phyloP scores from a whole-genome alignment of 2,888 invertebrate species.

The Ophion costatus region DNA sequence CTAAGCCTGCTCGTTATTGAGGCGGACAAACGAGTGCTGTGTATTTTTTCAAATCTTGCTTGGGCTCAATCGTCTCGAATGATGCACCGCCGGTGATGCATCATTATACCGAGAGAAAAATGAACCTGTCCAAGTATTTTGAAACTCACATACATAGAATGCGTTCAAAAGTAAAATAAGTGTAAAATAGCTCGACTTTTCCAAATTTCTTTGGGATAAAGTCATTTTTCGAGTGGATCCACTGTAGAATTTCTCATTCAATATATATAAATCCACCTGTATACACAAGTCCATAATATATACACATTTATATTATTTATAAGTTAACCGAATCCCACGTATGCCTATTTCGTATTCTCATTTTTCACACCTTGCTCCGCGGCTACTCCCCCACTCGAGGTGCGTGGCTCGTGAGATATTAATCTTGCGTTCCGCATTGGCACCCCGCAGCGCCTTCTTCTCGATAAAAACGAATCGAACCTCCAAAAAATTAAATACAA shows the following conservation, averaged over 20 bases:
- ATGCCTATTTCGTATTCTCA: slow-evolving; percentile 68
- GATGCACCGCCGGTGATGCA: background rate
- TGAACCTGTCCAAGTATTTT: background rate
- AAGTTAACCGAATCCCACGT: slow-evolving; percentile 62
- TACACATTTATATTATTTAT: slow-evolving; percentile 57
- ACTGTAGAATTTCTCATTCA: slow-evolving; percentile 26
- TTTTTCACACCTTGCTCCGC: slow-evolving; percentile 69
- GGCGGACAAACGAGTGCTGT: background rate
- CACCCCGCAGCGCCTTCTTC: slow-evolving; percentile 65
- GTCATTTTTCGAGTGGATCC: slow-evolving; percentile 9
- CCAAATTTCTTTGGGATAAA: slow-evolving; percentile 21
- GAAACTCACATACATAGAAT: background rate
- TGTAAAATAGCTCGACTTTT: slow-evolving; percentile 27
- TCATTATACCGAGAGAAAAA: background rate
- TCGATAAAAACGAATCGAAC: slow-evolving; percentile 72
- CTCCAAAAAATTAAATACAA: slow-evolving; percentile 72
- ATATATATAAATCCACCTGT: slow-evolving; percentile 21
- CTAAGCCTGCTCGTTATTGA: background rate
- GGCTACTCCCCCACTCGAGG: slow-evolving; percentile 61
- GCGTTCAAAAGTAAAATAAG: slow-evolving; percentile 12
- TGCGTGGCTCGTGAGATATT: slow-evolving; percentile 68
- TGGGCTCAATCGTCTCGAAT: too few relatives aligned
- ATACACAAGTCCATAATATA: slow-evolving; percentile 39
- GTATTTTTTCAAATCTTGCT: background rate
- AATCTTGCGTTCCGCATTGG: slow-evolving; percentile 70